Percentiles rank a stretch among this genome's conserved stretches.
phyloP scores from a whole-genome alignment of 2,888 invertebrate genomes.

The Chelonus formosanus region DNA sequence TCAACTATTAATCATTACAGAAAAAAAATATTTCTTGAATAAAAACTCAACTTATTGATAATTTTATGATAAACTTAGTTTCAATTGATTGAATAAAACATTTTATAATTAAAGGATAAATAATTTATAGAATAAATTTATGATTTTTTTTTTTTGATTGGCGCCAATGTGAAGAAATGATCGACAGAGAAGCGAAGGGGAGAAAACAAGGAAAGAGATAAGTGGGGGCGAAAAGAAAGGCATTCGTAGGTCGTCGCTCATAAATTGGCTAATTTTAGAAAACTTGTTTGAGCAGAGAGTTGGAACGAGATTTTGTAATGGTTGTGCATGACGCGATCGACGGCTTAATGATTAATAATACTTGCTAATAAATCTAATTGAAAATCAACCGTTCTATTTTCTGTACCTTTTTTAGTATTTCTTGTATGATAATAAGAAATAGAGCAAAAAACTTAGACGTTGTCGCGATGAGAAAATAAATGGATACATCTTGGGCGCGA shows the following conservation, averaged over 20 bases:
- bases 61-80: too few relatives aligned
- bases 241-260: conserved; percentile 47
- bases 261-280: conserved; percentile 52
- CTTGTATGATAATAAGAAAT: conserved; percentile 13
- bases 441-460: background rate
- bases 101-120: background rate
- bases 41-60: too few relatives aligned
- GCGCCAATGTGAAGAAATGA: conserved; percentile 23
- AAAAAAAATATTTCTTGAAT: too few relatives aligned
- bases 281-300: conserved; percentile 44
- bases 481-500: conserved; percentile 11
- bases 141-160: background rate
- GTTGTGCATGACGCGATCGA: conserved; percentile 33
- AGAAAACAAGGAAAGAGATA: conserved; percentile 17
- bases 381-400: conserved; percentile 2
- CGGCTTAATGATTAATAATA: conserved; percentile 21
- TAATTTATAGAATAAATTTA: conserved; percentile 5
- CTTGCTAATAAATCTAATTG: conserved; percentile 20
- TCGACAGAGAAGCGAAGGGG: conserved; percentile 29
- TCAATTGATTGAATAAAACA: too few relatives aligned
- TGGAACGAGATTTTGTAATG: conserved; percentile 47
- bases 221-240: conserved; percentile 39
- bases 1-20: too few relatives aligned
- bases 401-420: background rate
- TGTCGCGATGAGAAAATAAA: conserved; percentile 15